Evolutionary conservation across 2,888 invertebrate species (phyloP).

Genomic region (Taenaris catops): DNA sequence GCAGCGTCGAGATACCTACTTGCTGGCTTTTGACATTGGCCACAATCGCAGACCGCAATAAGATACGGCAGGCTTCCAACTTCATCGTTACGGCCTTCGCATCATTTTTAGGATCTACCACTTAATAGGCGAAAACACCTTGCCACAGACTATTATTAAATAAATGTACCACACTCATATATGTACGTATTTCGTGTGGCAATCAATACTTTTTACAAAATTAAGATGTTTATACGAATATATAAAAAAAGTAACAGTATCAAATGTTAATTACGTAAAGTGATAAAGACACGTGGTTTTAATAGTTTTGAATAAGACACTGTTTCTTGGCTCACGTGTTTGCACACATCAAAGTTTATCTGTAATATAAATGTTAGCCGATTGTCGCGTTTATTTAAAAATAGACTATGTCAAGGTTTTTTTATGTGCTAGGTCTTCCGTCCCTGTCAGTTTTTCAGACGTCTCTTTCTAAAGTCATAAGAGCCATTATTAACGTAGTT

Average conservation of each 20-base stretch:
- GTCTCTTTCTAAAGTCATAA: slow-evolving; percentile 57
- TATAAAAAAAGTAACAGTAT: no score
- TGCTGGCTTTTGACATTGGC: slow-evolving; percentile 80
- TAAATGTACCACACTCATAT: no score
- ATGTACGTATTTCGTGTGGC: no score
- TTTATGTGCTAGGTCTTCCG: slow-evolving; percentile 34
- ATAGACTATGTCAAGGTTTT: slow-evolving; percentile 19
- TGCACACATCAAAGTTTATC: no score
- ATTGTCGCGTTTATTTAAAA: no score
- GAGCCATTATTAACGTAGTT: slow-evolving; percentile 68
- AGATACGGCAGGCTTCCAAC: slow-evolving; percentile 67
- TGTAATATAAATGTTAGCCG: no score
- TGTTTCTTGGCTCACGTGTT: no score
- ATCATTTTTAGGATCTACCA: slow-evolving; percentile 42
- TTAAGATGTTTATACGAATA: no score
- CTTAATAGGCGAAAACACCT: slow-evolving; percentile 12
- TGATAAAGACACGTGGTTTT: no score
- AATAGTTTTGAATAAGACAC: no score
- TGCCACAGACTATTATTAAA: slow-evolving; percentile 14
- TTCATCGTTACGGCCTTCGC: slow-evolving; percentile 65
- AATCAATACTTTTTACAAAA: no score
- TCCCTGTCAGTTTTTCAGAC: slow-evolving; percentile 48
- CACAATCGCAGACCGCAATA: slow-evolving; percentile 64
- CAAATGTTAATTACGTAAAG: no score
- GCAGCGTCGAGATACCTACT: slow-evolving; percentile 80